phyloP scores from a whole-genome alignment of 2,888 invertebrate genomes.

The Drosophila prolongata region DNA sequence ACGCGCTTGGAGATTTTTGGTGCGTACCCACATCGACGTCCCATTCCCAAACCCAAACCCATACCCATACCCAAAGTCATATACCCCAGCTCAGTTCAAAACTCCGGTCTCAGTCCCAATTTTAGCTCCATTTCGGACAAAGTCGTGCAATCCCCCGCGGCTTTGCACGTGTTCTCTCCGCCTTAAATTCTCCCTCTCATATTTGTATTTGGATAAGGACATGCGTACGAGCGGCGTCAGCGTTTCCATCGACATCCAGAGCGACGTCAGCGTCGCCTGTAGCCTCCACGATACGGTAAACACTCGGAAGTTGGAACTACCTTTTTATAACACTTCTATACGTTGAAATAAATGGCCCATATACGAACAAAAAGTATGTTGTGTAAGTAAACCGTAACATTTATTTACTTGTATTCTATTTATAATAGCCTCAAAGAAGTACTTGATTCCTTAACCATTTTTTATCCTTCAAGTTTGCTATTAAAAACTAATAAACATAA shows the following conservation, averaged over 20 bases:
- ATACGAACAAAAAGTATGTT: too few relatives aligned
- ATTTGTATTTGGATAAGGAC: slow-evolving; percentile 65
- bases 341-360: too few relatives aligned
- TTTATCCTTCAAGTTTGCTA: too few relatives aligned
- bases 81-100: background rate
- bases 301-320: background rate
- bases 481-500: too few relatives aligned
- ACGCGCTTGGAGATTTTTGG: slow-evolving; percentile 66
- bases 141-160: slow-evolving; percentile 83
- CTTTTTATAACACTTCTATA: too few relatives aligned
- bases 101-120: slow-evolving; percentile 8
- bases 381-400: too few relatives aligned
- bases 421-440: too few relatives aligned
- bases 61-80: slow-evolving; percentile 18
- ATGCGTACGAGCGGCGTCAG: slow-evolving; percentile 68
- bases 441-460: too few relatives aligned
- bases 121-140: slow-evolving; percentile 47
- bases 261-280: slow-evolving; percentile 44
- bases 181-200: slow-evolving; percentile 31
- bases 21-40: slow-evolving; percentile 52
- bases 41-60: slow-evolving; percentile 17
- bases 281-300: slow-evolving; percentile 16
- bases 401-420: too few relatives aligned
- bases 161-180: slow-evolving; percentile 83
- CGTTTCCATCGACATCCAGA: slow-evolving; percentile 31